phyloP scores from a whole-genome alignment of 2,113 vertebrate genomes.

The Platysteira castanea region DNA sequence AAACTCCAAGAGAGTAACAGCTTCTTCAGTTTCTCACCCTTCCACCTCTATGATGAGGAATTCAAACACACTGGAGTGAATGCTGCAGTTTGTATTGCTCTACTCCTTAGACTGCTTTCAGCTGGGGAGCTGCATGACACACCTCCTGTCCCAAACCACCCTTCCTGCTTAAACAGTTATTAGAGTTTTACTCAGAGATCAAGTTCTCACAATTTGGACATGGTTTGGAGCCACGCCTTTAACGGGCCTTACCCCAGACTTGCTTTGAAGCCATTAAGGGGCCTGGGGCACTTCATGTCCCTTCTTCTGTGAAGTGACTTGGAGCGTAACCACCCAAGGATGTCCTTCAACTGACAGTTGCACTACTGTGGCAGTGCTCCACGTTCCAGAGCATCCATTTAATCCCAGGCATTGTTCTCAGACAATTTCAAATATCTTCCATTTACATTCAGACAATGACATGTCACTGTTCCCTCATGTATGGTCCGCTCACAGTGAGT shows the following conservation, averaged over 20 bases:
- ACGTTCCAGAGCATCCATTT: neutral
- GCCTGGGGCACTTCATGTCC: neutral
- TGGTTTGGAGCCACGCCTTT: neutral
- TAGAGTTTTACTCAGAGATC: neutral
- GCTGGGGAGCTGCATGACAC: neutral
- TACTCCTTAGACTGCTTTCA: neutral
- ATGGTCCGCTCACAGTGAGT: neutral
- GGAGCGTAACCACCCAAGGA: neutral
- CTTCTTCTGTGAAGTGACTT: neutral
- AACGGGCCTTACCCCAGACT: neutral
- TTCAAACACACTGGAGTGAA: neutral
- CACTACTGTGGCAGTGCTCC: neutral
- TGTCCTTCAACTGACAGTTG: neutral
- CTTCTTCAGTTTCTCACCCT: neutral
- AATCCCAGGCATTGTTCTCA: neutral
- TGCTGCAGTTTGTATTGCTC: neutral
- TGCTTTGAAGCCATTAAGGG: neutral
- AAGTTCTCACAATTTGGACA: neutral
- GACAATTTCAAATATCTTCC: neutral
- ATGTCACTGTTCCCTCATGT: neutral
- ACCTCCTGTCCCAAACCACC: neutral
- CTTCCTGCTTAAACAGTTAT: neutral
- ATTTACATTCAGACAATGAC: neutral
- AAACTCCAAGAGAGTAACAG: neutral
- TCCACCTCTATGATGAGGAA: neutral